Evolutionary conservation across 2,113 vertebrate genomes (phyloP), one percentile per base, ranked within the genome.

Genomic region (Takifugu flavidus): DNA sequence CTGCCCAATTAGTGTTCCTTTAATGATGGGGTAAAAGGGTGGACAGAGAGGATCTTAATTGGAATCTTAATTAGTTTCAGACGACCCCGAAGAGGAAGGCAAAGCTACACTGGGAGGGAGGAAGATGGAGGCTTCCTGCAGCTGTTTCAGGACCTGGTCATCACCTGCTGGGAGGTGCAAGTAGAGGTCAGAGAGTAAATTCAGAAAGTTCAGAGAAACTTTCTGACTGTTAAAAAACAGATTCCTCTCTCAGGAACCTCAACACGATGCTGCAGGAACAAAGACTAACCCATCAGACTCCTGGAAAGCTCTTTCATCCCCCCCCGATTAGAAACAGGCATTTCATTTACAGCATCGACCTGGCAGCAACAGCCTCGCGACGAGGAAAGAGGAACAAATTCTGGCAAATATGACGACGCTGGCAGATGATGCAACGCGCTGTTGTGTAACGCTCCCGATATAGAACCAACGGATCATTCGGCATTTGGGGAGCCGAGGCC

Each of bases 391-490:
- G 29, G 15, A 39, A 28, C 28, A 29, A 34, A 62, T 59, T 39
- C 59, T 71, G 69, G 57, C 70, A 28, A 70, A 56, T 49, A 25
- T 58, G 70, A 56, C 15, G 2, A 7, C 6, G 59, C 27, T 77
- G 73, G 71, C 79, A 54, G 71, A 62, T 74, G 82, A 84, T 75
- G 75, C 77, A 74, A 72, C 2, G 2, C 56, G 77, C 77, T 72
- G 79, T 86, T 87, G 81, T 79, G 53, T 81, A 80, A 87, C 46
- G 34, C 45, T 68, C 83, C 85, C 83, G 79, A 85, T 70, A 65
- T 88, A 83, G 80, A 74, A 45, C 6, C 54, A 28, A 58, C 20
- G 62, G 77, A 67, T 60, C 59, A 29, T 43, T 50, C 25, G 1
- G 50, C 50, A 26, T 75, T 80, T 65, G 61, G 70, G 77, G 61